Evolutionary conservation across 2,888 invertebrate genomes (phyloP), one percentile per base, ranked within the genome.

Genomic region (Piscicola geometra): DNA sequence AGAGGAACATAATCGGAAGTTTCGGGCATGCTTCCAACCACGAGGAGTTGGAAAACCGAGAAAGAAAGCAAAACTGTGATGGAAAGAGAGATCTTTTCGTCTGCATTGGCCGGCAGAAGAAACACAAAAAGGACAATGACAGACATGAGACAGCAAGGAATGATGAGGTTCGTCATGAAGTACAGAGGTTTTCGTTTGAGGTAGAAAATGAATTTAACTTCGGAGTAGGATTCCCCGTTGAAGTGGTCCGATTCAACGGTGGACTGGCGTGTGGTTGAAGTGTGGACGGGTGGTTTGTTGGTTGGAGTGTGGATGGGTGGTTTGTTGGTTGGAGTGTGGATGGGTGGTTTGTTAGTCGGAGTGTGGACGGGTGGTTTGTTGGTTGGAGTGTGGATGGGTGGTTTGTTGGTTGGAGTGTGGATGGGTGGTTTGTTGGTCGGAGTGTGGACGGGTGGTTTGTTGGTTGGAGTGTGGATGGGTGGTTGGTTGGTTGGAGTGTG

Each of bases 41-140:
- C 81, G 66, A 82, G 77, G 18, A 82, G 79, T 75, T 82, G 79
- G 76, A 82, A 82, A 28, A 82, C 82, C 1, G 82, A 81, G 64
- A 82, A 82, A 32, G 82, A 78, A 21, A 82, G 78, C 1, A 82
- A 78, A n/a, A 82, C 80, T n/a, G 82, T 81, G 25, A 82, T 79
- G n/a, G 82, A 81, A 9, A 82, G 80, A 12, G 82, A 81, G 28
- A 82, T 79, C 78, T 82, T 82, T 76, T 82, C 82, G 1, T 82
- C 82, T 18, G 79, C 76, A 66, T 82, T 81, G n/a, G 82, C 81
- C 5, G 82, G 82, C 21, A 82, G 77, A 35, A 79, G 78, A 68
- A 82, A 82, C 32, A 81, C 80, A 64, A 81, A 76, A 60, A 81
- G 76, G 32, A 82, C 80, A 18, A 82, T 78, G 21, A 78, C 78